These are phyloP conservation scores for Irena cyanogastra DNA, from an alignment of 2,113 vertebrate genomes.

Conservation along the genomic window DNA sequence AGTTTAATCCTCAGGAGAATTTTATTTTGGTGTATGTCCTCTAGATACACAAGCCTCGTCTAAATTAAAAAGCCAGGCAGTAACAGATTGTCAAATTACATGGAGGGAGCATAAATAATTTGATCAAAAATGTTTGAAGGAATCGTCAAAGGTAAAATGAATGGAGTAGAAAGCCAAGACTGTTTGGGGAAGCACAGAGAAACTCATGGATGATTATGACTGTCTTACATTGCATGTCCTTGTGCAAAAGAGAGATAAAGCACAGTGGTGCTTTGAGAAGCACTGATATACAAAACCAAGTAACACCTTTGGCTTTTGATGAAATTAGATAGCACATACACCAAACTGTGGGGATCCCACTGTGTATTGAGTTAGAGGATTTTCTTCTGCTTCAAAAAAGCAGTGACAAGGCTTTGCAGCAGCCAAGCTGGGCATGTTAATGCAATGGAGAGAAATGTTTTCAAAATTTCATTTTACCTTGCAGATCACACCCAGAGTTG, in stretches of 20 bases:
- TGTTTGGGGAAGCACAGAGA: neutral
- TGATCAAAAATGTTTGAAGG: neutral
- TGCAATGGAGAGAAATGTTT: neutral
- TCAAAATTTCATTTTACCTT: neutral
- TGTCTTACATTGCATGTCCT: neutral
- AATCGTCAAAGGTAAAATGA: neutral
- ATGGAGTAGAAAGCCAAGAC: neutral
- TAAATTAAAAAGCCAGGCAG: neutral
- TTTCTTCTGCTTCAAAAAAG: neutral
- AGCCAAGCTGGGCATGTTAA: neutral
- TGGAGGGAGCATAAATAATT: neutral
- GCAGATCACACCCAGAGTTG: neutral
- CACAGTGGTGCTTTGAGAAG: neutral
- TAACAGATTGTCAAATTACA: neutral
- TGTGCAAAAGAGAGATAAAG: neutral
- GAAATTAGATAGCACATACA: neutral
- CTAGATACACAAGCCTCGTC: neutral
- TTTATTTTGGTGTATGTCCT: neutral
- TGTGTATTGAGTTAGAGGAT: neutral
- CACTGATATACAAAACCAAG: neutral
- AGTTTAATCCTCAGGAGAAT: neutral
- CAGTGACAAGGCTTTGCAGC: neutral
- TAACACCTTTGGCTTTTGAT: neutral
- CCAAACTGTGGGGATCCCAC: neutral
- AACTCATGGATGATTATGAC: neutral